These are phyloP conservation scores for Heterotis niloticus DNA, from an alignment of 2,113 vertebrate species.

Conservation along the genomic window DNA sequence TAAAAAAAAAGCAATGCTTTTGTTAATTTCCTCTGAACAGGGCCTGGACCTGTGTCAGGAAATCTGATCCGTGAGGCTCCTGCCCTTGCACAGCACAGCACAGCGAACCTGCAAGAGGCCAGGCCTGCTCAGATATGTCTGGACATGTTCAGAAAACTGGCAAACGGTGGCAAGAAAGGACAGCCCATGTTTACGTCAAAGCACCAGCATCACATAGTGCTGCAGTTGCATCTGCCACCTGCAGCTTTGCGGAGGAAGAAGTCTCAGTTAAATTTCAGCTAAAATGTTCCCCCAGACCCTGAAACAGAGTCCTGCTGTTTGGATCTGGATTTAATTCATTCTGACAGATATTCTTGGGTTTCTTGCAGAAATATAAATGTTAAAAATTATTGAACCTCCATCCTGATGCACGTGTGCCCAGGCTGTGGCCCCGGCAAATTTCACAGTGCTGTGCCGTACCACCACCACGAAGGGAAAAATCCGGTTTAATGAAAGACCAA, in stretches of 20 bases:
- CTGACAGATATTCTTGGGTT: background rate
- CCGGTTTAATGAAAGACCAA: constrained; percentile 7
- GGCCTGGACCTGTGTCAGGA: constrained; percentile 10
- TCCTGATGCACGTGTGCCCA: background rate
- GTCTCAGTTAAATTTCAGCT: background rate
- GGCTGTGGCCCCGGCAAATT: background rate
- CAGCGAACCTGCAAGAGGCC: background rate
- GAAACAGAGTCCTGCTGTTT: background rate
- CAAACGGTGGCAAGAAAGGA: constrained; percentile 7
- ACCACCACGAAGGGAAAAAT: background rate
- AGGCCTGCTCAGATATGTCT: constrained; percentile 19
- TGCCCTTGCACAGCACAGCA: background rate
- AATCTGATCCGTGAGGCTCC: background rate
- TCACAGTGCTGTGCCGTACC: background rate
- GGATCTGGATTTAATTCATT: background rate
- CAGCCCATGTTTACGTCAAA: constrained; percentile 3
- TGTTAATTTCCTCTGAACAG: constrained; percentile 3
- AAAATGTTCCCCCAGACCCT: background rate
- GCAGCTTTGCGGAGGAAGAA: background rate
- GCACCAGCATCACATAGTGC: background rate
- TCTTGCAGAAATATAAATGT: background rate
- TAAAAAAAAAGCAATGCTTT: constrained; percentile 1
- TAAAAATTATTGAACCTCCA: background rate
- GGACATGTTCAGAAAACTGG: constrained; percentile 15
- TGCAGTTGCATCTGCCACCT: constrained; percentile 6